A percentile compares a stretch with the other conserved stretches of the same genome.
These are phyloP conservation scores for Campoplex capitator DNA, from an alignment of 2,888 invertebrate genomes.

Conservation along the genomic window DNA sequence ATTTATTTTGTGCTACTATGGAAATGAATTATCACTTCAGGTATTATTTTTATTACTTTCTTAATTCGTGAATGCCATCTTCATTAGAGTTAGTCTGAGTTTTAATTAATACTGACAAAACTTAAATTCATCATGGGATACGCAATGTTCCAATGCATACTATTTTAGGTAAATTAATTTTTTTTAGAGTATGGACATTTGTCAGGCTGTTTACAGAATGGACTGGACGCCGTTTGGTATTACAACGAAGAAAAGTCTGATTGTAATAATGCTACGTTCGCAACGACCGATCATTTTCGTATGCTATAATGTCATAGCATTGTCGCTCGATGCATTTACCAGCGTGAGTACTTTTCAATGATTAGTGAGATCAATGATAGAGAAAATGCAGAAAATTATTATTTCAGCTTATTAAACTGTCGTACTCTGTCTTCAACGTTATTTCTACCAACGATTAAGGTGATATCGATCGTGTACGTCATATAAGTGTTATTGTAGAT, in stretches of 20 bases:
- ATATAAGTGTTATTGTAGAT: neutral
- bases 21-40: constrained; percentile 57
- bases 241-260: constrained; percentile 63
- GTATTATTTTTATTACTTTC: constrained; percentile 45
- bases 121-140: too few relatives aligned
- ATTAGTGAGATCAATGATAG: neutral
- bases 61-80: too few relatives aligned
- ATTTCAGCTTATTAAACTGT: constrained; percentile 70
- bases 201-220: constrained; percentile 71
- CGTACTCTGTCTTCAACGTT: constrained; percentile 72
- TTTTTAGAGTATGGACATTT: constrained; percentile 70
- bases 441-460: constrained; percentile 60
- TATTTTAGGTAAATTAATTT: neutral
- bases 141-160: too few relatives aligned
- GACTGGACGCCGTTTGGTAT: constrained; percentile 69
- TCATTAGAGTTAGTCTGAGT: neutral
- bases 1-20: constrained; percentile 65
- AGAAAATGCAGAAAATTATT: neutral
- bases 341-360: constrained; percentile 63
- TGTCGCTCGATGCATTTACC: constrained; percentile 71
- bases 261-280: constrained; percentile 69
- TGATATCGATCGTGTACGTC: neutral
- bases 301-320: constrained; percentile 66
- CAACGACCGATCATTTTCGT: constrained; percentile 69
- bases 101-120: neutral